Evolutionary conservation across 2,888 invertebrate genomes (phyloP).

Genomic region (Tortrix viridana): DNA sequence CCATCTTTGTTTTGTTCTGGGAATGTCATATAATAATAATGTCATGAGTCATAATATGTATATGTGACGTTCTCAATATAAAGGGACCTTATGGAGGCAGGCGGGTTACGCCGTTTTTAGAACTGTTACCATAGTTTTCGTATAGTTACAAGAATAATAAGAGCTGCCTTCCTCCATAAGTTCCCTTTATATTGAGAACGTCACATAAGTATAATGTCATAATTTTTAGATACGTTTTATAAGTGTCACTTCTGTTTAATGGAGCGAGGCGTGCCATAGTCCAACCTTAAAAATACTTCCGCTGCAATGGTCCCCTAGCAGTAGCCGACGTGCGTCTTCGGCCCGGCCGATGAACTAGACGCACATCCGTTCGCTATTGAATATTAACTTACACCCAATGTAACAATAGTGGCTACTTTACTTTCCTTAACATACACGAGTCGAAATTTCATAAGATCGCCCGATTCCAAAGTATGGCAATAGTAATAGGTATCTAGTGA

Average conservation of each 20-base stretch:
- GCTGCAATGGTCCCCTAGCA: conserved; percentile 52
- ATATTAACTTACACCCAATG: conserved; percentile 40
- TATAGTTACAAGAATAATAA: too few species aligned
- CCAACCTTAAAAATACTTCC: conserved; percentile 62
- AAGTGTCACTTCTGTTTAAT: conserved; percentile 13
- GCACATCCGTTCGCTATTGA: conserved; percentile 70
- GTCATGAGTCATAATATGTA: too few species aligned
- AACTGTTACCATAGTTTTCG: too few species aligned
- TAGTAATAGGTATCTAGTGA: too few species aligned
- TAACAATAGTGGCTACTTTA: conserved; percentile 2
- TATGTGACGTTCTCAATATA: too few species aligned
- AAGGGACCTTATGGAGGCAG: too few species aligned
- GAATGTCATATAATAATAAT: too few species aligned
- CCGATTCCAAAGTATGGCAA: not conserved
- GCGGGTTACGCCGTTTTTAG: too few species aligned
- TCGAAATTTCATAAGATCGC: conserved; percentile 12
- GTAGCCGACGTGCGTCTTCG: conserved; percentile 55
- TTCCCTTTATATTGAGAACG: too few species aligned
- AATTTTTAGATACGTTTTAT: not conserved
- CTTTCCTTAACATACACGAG: conserved; percentile 11
- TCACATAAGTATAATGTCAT: too few species aligned
- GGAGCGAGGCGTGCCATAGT: conserved; percentile 30
- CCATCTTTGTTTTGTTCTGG: not conserved
- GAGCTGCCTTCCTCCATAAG: too few species aligned
- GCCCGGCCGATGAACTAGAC: conserved; percentile 73